Base-by-base conservation (phyloP, 2,113 vertebrate genomes). In the Archocentrus centrarchus region DNA sequence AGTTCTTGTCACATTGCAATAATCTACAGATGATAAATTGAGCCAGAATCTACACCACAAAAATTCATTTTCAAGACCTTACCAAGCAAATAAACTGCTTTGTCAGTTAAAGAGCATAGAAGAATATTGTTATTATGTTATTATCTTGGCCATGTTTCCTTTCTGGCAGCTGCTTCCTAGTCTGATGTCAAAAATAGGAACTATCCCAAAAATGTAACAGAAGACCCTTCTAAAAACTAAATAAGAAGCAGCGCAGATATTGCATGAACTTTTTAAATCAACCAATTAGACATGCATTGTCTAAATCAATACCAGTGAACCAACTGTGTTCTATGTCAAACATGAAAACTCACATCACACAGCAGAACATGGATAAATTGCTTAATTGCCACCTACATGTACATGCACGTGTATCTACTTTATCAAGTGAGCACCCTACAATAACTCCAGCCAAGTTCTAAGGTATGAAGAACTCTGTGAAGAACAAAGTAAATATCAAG, bases 1-100 rank as follows among this genome's bases (percentile, higher is more conserved):
- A 68, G n/a, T 30, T 83, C 22, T 80, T 59, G 73, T 91, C 44
- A 9, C 27, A 47, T 18, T 47, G 61, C 30, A 78, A 24, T 80
- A 14, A 83, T 75, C 24, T 60, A 61, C 20, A 2, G 24, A 68
- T 62, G 14, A 70, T 35, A 61, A 57, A 68, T 37, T 24, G 22
- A 81, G 37, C 57, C 50, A 47, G 66, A 60, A 61, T 24, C 24
- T 68, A 5, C 47, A 61, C 10, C 4, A 22, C 37, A 11, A 22
- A 80, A 63, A 86, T 37, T 3, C 3, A 1, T 44, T 64, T 66
- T 60, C 7, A 82, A 61, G 14, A 70, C 14, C 13, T 11, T 32
- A 68, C 14, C 5, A n/a, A 66, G 61, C 22, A 76, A 57, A 5
- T 44, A 86, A 84, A 84, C 5, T 68, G 11, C 18, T 24, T 14